phyloP scores from a whole-genome alignment of 2,888 invertebrate species.

The Meteorus colon region DNA sequence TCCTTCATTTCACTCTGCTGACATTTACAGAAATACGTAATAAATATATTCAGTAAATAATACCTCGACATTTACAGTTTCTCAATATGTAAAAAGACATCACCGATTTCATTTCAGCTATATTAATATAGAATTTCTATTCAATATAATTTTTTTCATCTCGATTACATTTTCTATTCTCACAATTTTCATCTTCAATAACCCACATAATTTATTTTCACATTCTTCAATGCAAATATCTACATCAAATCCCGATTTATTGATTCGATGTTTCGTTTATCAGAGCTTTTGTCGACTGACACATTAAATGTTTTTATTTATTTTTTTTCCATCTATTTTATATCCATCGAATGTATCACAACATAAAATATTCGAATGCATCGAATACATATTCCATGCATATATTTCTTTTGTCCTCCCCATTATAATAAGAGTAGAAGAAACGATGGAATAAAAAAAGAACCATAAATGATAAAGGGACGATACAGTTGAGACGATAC shows the following conservation, averaged over 20 bases:
- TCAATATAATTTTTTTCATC: too few species aligned
- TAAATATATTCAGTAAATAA: too few species aligned
- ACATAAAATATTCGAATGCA: conserved; percentile 14
- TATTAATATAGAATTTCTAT: too few species aligned
- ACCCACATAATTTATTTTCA: too few species aligned
- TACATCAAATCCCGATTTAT: not conserved
- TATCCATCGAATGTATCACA: not conserved
- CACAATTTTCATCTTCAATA: too few species aligned
- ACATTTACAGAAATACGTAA: too few species aligned
- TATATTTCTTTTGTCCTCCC: conserved; percentile 12
- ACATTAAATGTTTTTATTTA: not conserved
- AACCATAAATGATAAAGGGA: conserved; percentile 41
- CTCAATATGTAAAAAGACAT: too few species aligned
- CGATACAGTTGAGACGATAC: conserved; percentile 47
- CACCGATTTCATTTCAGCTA: too few species aligned
- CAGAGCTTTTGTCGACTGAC: too few species aligned
- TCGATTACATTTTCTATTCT: too few species aligned
- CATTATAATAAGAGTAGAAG: conserved; percentile 20
- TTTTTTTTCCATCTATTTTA: not conserved
- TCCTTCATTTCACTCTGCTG: not conserved
- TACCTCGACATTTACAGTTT: too few species aligned
- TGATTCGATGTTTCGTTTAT: not conserved
- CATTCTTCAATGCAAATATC: too few species aligned
- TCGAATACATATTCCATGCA: not conserved
- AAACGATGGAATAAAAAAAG: conserved; percentile 35